Percentiles rank a stretch among this genome's conserved stretches.
Evolutionary conservation across 2,888 invertebrate genomes (phyloP).

Genomic region (Zygogramma bicolorata): DNA sequence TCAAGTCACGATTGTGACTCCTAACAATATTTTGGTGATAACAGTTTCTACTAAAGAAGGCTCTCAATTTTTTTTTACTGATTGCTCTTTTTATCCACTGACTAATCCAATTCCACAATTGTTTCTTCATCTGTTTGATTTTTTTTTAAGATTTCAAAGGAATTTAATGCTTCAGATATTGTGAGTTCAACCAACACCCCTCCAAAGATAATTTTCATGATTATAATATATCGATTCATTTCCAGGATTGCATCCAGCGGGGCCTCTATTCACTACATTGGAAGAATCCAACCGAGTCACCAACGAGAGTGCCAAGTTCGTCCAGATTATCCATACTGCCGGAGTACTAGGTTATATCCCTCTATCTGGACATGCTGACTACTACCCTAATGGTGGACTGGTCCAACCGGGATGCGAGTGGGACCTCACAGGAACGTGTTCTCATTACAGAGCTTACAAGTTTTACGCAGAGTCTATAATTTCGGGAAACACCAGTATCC

Average conservation of each 20-base stretch:
- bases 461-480: constrained; percentile 20
- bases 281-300: constrained; percentile 57
- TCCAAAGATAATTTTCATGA: too few relatives aligned
- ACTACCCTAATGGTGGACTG: constrained; percentile 61
- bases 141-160: too few relatives aligned
- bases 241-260: constrained; percentile 61
- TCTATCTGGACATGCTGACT: constrained; percentile 61
- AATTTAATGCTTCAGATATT: too few relatives aligned
- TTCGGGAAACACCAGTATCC: background rate
- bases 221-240: background rate
- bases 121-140: too few relatives aligned
- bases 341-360: constrained; percentile 43
- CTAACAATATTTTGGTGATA: too few relatives aligned
- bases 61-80: too few relatives aligned
- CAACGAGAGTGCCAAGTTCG: constrained; percentile 58
- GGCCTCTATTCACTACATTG: constrained; percentile 51
- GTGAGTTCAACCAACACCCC: too few relatives aligned
- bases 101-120: too few relatives aligned
- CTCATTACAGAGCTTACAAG: background rate
- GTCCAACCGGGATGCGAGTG: constrained; percentile 59
- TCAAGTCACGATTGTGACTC: too few relatives aligned
- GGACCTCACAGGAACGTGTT: constrained; percentile 4
- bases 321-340: constrained; percentile 62
- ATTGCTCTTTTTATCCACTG: too few relatives aligned
- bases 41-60: too few relatives aligned